Conservation (phyloP, 2,888 invertebrate species). For the Gibbula magus region DNA sequence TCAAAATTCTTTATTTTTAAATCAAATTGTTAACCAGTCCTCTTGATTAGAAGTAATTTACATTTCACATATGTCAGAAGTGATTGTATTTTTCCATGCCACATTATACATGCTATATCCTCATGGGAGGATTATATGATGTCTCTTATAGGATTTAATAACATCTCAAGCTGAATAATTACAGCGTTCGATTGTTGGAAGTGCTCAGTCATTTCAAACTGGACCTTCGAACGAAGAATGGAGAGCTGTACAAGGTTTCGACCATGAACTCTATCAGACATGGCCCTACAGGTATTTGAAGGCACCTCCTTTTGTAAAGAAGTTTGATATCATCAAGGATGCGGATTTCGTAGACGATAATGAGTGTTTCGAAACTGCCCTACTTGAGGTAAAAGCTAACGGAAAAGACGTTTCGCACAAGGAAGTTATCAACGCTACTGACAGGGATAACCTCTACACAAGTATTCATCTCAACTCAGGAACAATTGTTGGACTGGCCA, state of each 20-base stretch:
- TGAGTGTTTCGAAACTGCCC: constrained; percentile 24
- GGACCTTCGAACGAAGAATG: too few species aligned
- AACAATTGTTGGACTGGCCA: constrained; percentile 29
- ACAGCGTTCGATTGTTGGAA: too few species aligned
- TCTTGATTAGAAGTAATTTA: too few species aligned
- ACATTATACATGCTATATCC: too few species aligned
- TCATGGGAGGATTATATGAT: too few species aligned
- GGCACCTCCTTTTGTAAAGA: constrained; percentile 1
- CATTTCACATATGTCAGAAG: too few species aligned
- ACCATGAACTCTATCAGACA: neutral
- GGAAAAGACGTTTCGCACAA: constrained; percentile 31
- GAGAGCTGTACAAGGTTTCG: neutral
- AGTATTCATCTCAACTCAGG: constrained; percentile 13
- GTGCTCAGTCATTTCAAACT: too few species aligned
- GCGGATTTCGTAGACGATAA: constrained; percentile 32
- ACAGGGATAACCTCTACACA: constrained; percentile 22
- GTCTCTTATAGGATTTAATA: too few species aligned
- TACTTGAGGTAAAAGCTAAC: constrained; percentile 31
- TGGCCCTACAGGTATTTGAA: constrained; percentile 9
- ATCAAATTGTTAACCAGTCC: too few species aligned
- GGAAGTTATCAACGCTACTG: constrained; percentile 21
- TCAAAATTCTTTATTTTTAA: too few species aligned
- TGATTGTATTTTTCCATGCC: too few species aligned
- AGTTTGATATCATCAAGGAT: constrained; percentile 21
- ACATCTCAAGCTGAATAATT: too few species aligned